phyloP scores from a whole-genome alignment of 2,888 invertebrate species.

The Zygaena filipendulae region DNA sequence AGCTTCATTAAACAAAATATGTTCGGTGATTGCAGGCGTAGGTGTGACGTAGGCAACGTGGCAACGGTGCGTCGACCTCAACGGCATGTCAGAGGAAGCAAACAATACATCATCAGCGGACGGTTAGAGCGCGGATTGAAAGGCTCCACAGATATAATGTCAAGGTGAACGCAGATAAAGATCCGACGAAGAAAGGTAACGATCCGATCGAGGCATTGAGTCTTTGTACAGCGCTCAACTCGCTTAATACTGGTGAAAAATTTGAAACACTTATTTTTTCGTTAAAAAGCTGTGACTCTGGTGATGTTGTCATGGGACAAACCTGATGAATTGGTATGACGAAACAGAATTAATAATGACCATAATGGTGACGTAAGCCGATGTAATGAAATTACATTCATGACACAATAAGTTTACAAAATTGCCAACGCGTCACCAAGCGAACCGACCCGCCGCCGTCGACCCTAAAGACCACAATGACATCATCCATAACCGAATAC shows the following conservation, averaged over 20 bases:
- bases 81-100: slow-evolving; percentile 20
- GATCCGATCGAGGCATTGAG: too few relatives aligned
- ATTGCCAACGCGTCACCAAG: slow-evolving; percentile 1
- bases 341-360: too few relatives aligned
- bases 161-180: slow-evolving; percentile 16
- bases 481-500: slow-evolving; percentile 29
- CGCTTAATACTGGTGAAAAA: too few relatives aligned
- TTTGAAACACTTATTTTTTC: too few relatives aligned
- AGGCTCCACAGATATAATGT: slow-evolving; percentile 13
- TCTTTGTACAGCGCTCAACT: too few relatives aligned
- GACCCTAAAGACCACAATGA: slow-evolving; percentile 32
- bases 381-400: slow-evolving; percentile 11
- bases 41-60: slow-evolving; percentile 45
- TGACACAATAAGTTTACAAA: slow-evolving; percentile 10
- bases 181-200: slow-evolving; percentile 8
- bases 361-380: too few relatives aligned
- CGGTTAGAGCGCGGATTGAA: slow-evolving; percentile 3
- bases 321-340: too few relatives aligned
- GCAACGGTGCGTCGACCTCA: slow-evolving; percentile 35
- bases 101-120: slow-evolving; percentile 21
- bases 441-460: slow-evolving; percentile 13
- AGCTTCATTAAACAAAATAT: slow-evolving; percentile 27
- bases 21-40: slow-evolving; percentile 27
- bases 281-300: too few relatives aligned
- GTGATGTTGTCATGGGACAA: too few relatives aligned